Percentiles rank a stretch among this genome's conserved stretches.
Conservation (phyloP, 1,140 invertebrate genomes). For the Tyrophagus putrescentiae region DNA sequence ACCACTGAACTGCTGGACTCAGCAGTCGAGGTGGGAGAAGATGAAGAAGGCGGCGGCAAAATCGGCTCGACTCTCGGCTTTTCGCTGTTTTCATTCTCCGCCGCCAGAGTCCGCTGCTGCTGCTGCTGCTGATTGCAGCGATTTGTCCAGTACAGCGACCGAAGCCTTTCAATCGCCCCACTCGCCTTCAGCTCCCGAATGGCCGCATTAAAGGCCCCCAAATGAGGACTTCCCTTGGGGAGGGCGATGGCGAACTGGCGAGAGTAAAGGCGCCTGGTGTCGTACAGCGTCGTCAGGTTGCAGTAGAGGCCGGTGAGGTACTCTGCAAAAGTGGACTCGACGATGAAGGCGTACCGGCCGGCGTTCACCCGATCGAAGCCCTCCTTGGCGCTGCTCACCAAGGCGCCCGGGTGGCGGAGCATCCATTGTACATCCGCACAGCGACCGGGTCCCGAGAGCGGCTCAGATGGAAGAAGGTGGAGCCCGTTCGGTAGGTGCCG, state of each 20-base stretch:
- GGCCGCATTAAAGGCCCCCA: conserved; percentile 1
- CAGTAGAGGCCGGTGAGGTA: conserved; percentile 11
- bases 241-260: conserved; percentile 16
- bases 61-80: no score
- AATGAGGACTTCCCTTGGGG: conserved; percentile 1
- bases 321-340: conserved; percentile 16
- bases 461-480: not conserved
- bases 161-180: not conserved
- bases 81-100: no score
- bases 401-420: not conserved
- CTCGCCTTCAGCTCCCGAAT: conserved; percentile 14
- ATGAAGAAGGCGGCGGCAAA: no score
- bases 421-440: not conserved
- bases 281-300: conserved; percentile 10
- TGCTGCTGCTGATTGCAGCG: not conserved
- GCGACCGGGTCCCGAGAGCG: not conserved
- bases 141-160: conserved; percentile 5
- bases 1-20: no score
- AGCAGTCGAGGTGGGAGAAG: no score
- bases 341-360: conserved; percentile 15
- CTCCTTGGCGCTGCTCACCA: conserved; percentile 8
- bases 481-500: conserved; percentile 14
- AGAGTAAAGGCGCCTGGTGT: conserved; percentile 4
- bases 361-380: conserved; percentile 15
- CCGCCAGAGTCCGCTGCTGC: no score